These are phyloP conservation scores for Oeneis ivallda DNA, from an alignment of 2,888 invertebrate species.

Conservation along the genomic window DNA sequence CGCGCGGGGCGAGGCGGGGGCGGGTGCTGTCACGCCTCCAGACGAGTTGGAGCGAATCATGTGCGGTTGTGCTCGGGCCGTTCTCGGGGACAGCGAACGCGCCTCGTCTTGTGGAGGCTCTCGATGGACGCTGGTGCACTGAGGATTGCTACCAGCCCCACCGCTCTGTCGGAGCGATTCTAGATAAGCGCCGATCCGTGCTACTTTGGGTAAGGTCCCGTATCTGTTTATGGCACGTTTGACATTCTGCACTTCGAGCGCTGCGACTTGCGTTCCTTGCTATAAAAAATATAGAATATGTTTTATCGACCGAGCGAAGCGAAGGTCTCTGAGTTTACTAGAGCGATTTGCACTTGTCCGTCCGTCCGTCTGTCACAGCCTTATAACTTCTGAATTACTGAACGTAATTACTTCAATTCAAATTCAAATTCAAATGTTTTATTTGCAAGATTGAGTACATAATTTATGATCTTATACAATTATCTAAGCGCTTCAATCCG, in stretches of 20 bases:
- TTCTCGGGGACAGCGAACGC: slow-evolving; percentile 85
- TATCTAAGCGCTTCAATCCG: too few species aligned
- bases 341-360: too few species aligned
- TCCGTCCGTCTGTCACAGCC: too few species aligned
- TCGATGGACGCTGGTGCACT: slow-evolving; percentile 60
- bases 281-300: slow-evolving; percentile 34
- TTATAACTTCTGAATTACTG: too few species aligned
- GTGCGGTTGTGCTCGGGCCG: slow-evolving; percentile 86
- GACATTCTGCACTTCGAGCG: slow-evolving; percentile 97
- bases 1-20: slow-evolving; percentile 70
- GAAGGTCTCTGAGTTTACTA: too few species aligned
- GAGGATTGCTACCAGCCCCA: slow-evolving; percentile 56
- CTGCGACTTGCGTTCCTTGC: slow-evolving; percentile 90
- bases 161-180: slow-evolving; percentile 95
- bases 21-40: slow-evolving; percentile 87
- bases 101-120: slow-evolving; percentile 63
- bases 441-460: too few species aligned
- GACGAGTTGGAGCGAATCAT: slow-evolving; percentile 96
- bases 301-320: too few species aligned
- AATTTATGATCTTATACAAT: too few species aligned
- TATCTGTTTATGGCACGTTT: slow-evolving; percentile 96
- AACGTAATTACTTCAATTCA: too few species aligned
- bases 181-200: slow-evolving; percentile 96
- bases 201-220: slow-evolving; percentile 98
- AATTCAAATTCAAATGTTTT: too few species aligned